Evolutionary conservation across 2,888 invertebrate species (phyloP), one percentile per base, ranked within the genome.

Genomic region (Elysia crispata): DNA sequence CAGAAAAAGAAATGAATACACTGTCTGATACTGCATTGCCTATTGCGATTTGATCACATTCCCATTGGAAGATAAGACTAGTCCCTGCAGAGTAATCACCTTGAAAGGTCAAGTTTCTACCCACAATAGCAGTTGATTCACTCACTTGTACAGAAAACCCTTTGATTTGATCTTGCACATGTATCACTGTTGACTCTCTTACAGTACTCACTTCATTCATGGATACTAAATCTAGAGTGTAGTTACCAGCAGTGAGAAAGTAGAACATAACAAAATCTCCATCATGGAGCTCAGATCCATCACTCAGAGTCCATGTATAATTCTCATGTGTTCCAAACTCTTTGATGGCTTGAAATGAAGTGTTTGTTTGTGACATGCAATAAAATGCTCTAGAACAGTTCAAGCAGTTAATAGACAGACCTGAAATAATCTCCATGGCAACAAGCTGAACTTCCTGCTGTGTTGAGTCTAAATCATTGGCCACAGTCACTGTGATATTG

Each of bases 161-260:
- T 6, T 80, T 77, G 11, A 87, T 80, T 11, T 50, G 60, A 64
- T 82, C 80, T 25, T 87, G 82, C 11, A 84, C 85, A 66, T 81
- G 80, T 25, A 88, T 83, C 6, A 23, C 54, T 18, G 84, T 73
- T 57, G 57, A n/a, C 31, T 66, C 23, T 28, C 77, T 76, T 5
- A 80, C 74, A 69, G 73, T 82, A 28, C 83, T 86, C 20, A 85
- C 81, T 41, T 75, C 50, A 72, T 86, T 86, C 41, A 66, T 76
- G 13, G 80, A 82, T 23, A 60, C 66, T 0, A 85, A 74, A 31
- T 25, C 73, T 20, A 85, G 75, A 0, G 15, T 54, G 57, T 84
- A 84, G 13, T 15, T 54, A n/a, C 81, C 83, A 13, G 79, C 41
- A 8, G 30, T 3, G 13, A n/a, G 0, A 69, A 77, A 73, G 28